Percentiles rank a stretch among this genome's conserved stretches.
Conservation (phyloP, 2,113 vertebrate genomes). For the Scomber japonicus region DNA sequence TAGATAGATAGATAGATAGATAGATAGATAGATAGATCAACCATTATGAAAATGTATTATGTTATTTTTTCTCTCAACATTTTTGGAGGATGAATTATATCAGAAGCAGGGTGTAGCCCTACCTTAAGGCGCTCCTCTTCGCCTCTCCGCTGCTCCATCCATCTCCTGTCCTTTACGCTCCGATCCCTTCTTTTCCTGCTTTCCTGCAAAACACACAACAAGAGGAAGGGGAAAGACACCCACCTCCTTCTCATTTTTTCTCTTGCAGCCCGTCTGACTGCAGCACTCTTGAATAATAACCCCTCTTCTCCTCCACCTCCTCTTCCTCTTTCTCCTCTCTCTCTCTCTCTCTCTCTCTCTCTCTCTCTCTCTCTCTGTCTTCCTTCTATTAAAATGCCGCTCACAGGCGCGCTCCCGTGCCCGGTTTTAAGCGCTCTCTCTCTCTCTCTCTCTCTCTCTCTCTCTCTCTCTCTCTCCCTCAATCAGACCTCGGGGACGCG, state of each 20-base stretch:
- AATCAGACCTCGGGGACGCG: constrained; percentile 37
- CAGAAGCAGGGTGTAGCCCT: background rate
- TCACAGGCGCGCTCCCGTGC: constrained; percentile 70
- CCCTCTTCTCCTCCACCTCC: constrained; percentile 12
- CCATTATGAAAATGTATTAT: no score
- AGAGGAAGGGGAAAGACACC: background rate
- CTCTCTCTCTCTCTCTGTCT: constrained; percentile 39
- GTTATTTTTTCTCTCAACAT: background rate
- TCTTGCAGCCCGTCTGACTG: constrained; percentile 62
- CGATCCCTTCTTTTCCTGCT: background rate
- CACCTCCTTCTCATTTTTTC: constrained; percentile 45
- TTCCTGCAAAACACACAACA: constrained; percentile 15
- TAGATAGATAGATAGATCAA: background rate
- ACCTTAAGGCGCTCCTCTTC: background rate
- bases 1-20: background rate
- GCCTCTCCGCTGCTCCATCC: background rate
- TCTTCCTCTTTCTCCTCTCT: background rate
- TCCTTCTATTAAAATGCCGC: constrained; percentile 74
- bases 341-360: constrained; percentile 37
- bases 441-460: background rate
- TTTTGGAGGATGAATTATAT: background rate
- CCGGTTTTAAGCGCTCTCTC: constrained; percentile 49
- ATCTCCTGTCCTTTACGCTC: background rate
- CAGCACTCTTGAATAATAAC: constrained; percentile 72
- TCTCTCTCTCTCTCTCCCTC: background rate